These are phyloP conservation scores for Piezodorus guildinii DNA, from an alignment of 1,140 invertebrate species.

Conservation along the genomic window DNA sequence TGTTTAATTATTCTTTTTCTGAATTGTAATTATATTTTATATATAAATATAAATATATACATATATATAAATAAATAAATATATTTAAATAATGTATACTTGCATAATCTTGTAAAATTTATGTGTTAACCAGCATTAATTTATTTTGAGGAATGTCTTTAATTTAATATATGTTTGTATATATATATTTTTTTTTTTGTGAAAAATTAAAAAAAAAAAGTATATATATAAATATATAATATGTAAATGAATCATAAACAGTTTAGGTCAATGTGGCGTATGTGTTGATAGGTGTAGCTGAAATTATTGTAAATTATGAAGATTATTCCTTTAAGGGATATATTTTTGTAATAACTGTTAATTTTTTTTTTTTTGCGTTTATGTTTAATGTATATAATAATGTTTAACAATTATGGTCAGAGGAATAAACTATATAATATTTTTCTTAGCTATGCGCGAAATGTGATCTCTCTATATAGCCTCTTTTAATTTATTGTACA, in stretches of 20 bases:
- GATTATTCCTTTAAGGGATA: slow-evolving; percentile 3
- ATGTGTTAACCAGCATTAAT: slow-evolving; percentile 14
- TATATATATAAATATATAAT: background rate
- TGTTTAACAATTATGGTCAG: too few relatives aligned
- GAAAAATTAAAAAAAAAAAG: too few relatives aligned
- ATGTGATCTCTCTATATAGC: too few relatives aligned
- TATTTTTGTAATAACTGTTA: background rate
- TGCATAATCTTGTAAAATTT: slow-evolving; percentile 14
- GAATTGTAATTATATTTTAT: slow-evolving; percentile 12
- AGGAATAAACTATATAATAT: too few relatives aligned
- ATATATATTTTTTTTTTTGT: too few relatives aligned
- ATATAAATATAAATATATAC: slow-evolving; percentile 11
- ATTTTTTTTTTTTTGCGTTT: background rate
- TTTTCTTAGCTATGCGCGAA: too few relatives aligned
- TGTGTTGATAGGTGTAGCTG: slow-evolving; percentile 10
- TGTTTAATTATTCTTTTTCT: background rate
- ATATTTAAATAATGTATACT: slow-evolving; percentile 16
- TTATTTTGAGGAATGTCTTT: slow-evolving; percentile 12
- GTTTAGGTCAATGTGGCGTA: background rate
- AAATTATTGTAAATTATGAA: slow-evolving; percentile 1
- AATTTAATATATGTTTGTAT: too few relatives aligned
- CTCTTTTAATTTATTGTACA: too few relatives aligned
- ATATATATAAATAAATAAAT: slow-evolving; percentile 5
- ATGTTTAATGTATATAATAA: background rate
- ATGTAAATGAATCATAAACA: background rate